These are phyloP conservation scores for Dinomys branickii DNA, from an alignment of 2,113 vertebrate genomes.

Conservation along the genomic window DNA sequence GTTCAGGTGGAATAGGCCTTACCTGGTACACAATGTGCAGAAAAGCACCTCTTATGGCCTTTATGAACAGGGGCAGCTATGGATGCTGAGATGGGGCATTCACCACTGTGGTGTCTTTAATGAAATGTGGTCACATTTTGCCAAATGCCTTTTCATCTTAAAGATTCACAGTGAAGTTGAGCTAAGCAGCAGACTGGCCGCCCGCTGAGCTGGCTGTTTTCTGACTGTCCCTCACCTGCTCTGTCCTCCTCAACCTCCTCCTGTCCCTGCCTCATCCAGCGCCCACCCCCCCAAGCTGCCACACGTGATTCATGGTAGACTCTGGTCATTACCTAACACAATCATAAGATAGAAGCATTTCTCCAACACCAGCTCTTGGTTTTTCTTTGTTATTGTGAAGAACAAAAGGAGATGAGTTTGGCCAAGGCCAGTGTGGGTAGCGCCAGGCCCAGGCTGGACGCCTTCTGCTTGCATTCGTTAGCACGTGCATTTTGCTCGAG, in stretches of 20 bases:
- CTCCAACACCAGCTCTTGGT: constrained; percentile 48
- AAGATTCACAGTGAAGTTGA: neutral
- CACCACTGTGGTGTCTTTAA: neutral
- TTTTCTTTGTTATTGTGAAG: constrained; percentile 63
- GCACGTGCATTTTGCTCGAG: constrained; percentile 53
- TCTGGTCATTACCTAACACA: constrained; percentile 65
- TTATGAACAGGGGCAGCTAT: neutral
- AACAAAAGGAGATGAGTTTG: constrained; percentile 75
- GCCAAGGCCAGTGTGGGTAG: constrained; percentile 63
- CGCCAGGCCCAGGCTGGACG: neutral
- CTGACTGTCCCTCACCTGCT: neutral
- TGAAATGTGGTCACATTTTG: neutral
- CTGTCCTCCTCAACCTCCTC: neutral
- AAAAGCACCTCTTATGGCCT: neutral
- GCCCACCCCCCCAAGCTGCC: neutral
- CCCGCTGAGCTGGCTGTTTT: neutral
- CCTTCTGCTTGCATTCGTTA: constrained; percentile 50
- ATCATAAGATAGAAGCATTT: constrained; percentile 65
- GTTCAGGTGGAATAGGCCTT: neutral
- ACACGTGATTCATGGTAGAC: neutral
- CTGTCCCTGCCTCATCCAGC: neutral
- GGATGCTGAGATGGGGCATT: neutral
- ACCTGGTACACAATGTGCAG: too few species aligned
- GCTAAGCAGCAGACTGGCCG: neutral
- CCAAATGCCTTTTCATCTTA: neutral